Conservation (phyloP, 2,797 vertebrate genomes). For the Podarcis lilfordi region DNA sequence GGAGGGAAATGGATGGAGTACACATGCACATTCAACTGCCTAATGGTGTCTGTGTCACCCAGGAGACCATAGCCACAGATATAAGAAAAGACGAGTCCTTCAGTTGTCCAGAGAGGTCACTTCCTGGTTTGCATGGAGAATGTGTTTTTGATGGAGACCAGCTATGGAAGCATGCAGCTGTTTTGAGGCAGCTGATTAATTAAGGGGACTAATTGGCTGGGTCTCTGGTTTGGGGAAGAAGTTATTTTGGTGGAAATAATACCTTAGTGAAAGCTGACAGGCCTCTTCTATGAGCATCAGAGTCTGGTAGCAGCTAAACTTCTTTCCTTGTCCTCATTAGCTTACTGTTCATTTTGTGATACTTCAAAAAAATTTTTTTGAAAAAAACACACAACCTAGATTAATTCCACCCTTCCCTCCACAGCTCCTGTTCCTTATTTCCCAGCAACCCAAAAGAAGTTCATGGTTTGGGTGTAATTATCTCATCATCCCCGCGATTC, state of each 20-base stretch:
- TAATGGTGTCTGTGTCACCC: too few relatives aligned
- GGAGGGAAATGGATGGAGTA: too few relatives aligned
- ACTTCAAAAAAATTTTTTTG: neutral
- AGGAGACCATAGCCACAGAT: too few relatives aligned
- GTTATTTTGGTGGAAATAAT: neutral
- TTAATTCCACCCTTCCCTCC: neutral
- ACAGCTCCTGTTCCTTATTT: neutral
- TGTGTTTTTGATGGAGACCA: too few relatives aligned
- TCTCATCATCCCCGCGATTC: constrained; percentile 20
- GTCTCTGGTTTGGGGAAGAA: neutral
- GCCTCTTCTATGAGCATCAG: neutral
- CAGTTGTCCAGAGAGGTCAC: too few relatives aligned
- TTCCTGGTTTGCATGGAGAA: too few relatives aligned
- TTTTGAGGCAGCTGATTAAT: too few relatives aligned
- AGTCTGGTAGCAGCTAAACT: neutral
- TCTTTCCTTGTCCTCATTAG: neutral
- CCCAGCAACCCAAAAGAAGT: neutral
- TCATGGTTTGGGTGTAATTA: neutral
- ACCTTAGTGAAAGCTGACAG: neutral
- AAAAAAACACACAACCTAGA: neutral
- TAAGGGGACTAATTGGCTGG: neutral
- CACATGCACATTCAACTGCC: too few relatives aligned
- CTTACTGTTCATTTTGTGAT: neutral
- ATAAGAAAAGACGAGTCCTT: too few relatives aligned
- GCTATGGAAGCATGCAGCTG: too few relatives aligned